Conservation (phyloP, 2,113 vertebrate genomes). For the Cinclus mexicanus region DNA sequence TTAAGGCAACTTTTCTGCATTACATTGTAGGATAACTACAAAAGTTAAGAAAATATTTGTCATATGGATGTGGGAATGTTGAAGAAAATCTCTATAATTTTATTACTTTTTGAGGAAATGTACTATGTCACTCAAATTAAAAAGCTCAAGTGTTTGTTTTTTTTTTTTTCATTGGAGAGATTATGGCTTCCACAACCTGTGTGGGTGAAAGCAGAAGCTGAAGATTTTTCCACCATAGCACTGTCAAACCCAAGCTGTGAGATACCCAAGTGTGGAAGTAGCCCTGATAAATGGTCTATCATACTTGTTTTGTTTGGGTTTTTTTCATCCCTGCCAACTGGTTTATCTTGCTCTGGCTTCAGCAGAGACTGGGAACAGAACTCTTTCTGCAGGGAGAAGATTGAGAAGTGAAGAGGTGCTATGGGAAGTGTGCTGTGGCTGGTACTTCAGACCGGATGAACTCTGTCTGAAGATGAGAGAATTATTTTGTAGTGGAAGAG, state of each 20-base stretch:
- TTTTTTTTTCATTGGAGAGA: neutral
- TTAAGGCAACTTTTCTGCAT: neutral
- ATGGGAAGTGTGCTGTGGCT: neutral
- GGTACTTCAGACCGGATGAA: neutral
- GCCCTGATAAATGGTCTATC: neutral
- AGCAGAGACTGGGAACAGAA: neutral
- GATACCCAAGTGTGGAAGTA: neutral
- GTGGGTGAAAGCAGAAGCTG: neutral
- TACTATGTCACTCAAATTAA: neutral
- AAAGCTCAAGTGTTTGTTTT: neutral
- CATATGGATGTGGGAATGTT: neutral
- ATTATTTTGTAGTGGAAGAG: neutral
- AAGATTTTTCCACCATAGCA: neutral
- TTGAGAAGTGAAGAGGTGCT: neutral
- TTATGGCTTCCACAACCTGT: neutral
- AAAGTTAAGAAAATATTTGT: neutral
- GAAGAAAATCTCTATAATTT: neutral
- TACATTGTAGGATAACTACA: rapidly evolving
- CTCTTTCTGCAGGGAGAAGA: neutral
- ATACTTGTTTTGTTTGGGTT: neutral
- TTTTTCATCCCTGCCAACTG: neutral
- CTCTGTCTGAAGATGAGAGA: neutral
- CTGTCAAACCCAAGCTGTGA: neutral
- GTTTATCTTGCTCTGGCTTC: neutral
- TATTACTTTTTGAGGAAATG: neutral